These are phyloP conservation scores for Drosophila paracracens DNA, from an alignment of 2,888 invertebrate genomes.

Conservation along the genomic window DNA sequence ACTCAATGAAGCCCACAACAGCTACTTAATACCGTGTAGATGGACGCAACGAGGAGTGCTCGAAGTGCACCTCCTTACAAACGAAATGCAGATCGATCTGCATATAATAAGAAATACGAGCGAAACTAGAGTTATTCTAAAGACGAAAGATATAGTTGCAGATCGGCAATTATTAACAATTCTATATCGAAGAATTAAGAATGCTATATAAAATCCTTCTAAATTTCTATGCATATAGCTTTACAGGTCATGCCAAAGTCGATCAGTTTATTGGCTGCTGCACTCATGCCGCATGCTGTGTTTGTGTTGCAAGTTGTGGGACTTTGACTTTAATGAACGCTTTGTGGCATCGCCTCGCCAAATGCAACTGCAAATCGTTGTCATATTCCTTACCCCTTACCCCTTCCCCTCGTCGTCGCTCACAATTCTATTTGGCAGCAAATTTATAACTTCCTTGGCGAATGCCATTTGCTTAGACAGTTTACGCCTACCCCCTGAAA, in stretches of 20 bases:
- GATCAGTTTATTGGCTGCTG: background rate
- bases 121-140: background rate
- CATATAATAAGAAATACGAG: background rate
- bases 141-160: background rate
- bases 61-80: background rate
- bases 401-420: slow-evolving; percentile 21
- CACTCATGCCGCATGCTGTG: slow-evolving; percentile 33
- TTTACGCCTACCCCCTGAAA: slow-evolving; percentile 72
- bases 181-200: background rate
- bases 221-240: background rate
- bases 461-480: slow-evolving; percentile 79
- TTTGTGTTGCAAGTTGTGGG: slow-evolving; percentile 54
- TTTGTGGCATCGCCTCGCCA: slow-evolving; percentile 50
- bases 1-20: slow-evolving; percentile 67
- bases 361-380: slow-evolving; percentile 39
- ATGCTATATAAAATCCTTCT: background rate
- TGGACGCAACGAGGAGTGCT: background rate
- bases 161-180: background rate
- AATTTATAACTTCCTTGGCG: slow-evolving; percentile 79
- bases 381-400: background rate
- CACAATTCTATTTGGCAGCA: slow-evolving; percentile 76
- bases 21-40: slow-evolving; percentile 43
- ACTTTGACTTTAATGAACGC: slow-evolving; percentile 74
- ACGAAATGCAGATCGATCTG: background rate
- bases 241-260: slow-evolving; percentile 11